A percentile compares a stretch with the other conserved stretches of the same genome.
These are phyloP conservation scores for Saxidomus purpurata DNA, from an alignment of 1,140 invertebrate species.

Conservation along the genomic window DNA sequence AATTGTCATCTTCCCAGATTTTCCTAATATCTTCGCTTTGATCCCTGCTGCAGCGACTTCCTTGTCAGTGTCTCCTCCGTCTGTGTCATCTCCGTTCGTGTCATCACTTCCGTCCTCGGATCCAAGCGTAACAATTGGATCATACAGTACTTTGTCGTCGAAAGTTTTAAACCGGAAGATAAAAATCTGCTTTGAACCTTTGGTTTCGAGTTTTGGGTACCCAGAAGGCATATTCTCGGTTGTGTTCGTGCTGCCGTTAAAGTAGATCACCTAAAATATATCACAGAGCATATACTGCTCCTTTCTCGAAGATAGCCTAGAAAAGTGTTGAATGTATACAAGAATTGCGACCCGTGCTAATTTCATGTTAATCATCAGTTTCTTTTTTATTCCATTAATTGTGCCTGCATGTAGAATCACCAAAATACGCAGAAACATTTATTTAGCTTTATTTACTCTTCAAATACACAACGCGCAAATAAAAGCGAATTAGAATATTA, in stretches of 20 bases:
- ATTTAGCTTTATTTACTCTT: no score
- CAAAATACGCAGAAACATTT: no score
- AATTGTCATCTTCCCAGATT: slow-evolving; percentile 52
- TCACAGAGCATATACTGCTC: no score
- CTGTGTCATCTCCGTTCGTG: not conserved
- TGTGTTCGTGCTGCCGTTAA: not conserved
- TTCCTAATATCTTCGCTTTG: slow-evolving; percentile 15
- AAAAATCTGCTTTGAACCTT: not conserved
- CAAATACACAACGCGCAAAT: no score
- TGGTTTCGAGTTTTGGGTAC: not conserved
- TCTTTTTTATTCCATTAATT: no score
- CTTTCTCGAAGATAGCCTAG: no score
- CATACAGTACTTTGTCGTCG: slow-evolving; percentile 13
- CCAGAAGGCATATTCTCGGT: slow-evolving; percentile 32
- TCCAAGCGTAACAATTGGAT: slow-evolving; percentile 1
- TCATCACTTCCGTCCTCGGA: not conserved
- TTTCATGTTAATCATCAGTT: no score
- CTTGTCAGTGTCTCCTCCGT: not conserved
- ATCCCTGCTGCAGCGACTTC: not conserved
- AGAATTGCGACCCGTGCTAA: no score
- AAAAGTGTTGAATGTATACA: no score
- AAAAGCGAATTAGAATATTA: no score
- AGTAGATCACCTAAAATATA: no score
- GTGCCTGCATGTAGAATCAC: no score
- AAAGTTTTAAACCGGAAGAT: slow-evolving; percentile 45